These are phyloP conservation scores for Gallinago jamesoni DNA, from an alignment of 2,113 vertebrate genomes.

Conservation along the genomic window DNA sequence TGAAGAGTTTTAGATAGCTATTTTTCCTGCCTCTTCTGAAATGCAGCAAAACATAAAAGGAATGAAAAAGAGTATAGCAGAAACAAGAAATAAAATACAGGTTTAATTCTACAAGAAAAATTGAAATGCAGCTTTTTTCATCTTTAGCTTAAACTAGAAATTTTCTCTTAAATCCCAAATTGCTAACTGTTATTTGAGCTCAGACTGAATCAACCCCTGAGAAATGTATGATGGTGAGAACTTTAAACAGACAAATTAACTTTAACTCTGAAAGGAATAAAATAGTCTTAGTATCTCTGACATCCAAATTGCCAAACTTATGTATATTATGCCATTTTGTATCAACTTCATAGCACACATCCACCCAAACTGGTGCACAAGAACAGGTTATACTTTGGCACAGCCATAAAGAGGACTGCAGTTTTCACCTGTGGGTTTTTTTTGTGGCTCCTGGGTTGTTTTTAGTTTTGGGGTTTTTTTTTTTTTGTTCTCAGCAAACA, in stretches of 20 bases:
- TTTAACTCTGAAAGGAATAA: not conserved
- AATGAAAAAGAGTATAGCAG: not conserved
- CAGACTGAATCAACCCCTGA: not conserved
- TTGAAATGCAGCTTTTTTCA: not conserved
- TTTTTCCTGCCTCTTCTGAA: not conserved
- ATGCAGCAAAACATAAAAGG: not conserved
- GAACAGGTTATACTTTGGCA: not conserved
- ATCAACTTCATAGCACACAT: not conserved
- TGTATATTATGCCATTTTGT: not conserved
- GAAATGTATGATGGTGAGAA: not conserved
- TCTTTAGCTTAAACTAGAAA: not conserved
- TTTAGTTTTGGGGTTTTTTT: too few relatives aligned
- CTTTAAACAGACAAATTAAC: not conserved
- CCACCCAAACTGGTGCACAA: not conserved
- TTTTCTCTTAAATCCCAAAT: not conserved
- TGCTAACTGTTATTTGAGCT: not conserved
- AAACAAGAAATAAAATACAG: not conserved
- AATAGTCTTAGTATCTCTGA: not conserved
- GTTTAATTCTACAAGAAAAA: not conserved
- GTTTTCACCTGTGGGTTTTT: not conserved
- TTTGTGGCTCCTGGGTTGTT: too few relatives aligned
- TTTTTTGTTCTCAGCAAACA: not conserved
- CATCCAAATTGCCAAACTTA: not conserved
- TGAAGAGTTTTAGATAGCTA: not conserved
- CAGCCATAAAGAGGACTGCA: not conserved